These are phyloP conservation scores for Acromyrmex heyeri DNA, from an alignment of 1,140 invertebrate species.

Conservation along the genomic window DNA sequence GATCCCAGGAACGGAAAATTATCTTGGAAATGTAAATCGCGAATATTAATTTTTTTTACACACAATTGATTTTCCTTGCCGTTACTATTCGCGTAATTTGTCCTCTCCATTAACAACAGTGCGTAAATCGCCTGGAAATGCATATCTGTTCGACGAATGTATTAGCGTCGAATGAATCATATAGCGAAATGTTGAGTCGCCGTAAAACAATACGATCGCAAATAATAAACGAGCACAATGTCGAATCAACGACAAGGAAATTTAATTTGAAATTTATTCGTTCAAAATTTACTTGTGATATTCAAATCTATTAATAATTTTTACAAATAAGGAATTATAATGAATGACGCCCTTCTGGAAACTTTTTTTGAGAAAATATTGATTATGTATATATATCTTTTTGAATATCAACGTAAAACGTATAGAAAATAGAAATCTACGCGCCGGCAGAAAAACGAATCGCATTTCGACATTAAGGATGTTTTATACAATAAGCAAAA, in stretches of 20 bases:
- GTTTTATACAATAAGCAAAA: too few relatives aligned
- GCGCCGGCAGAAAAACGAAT: background rate
- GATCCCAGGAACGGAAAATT: background rate
- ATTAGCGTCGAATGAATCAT: constrained; percentile 39
- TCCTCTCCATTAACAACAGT: constrained; percentile 29
- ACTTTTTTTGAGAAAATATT: background rate
- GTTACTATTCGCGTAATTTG: constrained; percentile 26
- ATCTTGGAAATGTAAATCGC: background rate
- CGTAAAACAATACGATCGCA: constrained; percentile 51
- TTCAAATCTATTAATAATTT: background rate
- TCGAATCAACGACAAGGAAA: constrained; percentile 4
- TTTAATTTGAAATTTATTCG: background rate
- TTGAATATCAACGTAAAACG: background rate
- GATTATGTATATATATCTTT: background rate
- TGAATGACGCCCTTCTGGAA: background rate
- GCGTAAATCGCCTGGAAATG: constrained; percentile 42
- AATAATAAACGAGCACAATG: background rate
- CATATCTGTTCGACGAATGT: constrained; percentile 22
- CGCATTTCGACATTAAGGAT: background rate
- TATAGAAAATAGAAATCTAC: background rate
- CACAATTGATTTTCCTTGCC: background rate
- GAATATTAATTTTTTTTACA: constrained; percentile 14
- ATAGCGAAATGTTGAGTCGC: constrained; percentile 45
- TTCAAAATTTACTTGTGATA: background rate
- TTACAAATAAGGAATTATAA: background rate